Base-by-base conservation (phyloP, 2,888 invertebrate species). In the Didymodactylos carnosus region DNA sequence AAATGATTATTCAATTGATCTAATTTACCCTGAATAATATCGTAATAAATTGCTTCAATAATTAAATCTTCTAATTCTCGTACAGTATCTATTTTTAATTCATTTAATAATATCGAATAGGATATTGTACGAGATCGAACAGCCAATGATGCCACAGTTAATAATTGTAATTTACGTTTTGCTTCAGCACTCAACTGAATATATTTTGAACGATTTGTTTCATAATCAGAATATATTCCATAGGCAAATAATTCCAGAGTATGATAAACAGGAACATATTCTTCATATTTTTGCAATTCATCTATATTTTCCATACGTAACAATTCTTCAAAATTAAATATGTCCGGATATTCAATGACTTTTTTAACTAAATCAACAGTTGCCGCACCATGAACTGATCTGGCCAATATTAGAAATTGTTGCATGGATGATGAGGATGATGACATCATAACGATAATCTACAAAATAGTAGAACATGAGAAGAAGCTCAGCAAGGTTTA, bases 1-100 rank as follows among this genome's bases (percentile, higher is more conserved):
- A 95, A 86, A 77, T 90, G 89, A 78, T 91, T 90, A 83, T 93
- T 92, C 80, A 92, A 91, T 82, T 95, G 95, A 83, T 95, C 95
- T 77, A 97, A 85, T 84, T 94, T 95, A 4, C 94, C 94, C 78
- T 91, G 91, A 78, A 94, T 92, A 78, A 95, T 91, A 82, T 91
- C 91, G 77, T 93, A 91, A 86, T 95, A 95, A 80, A 95, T 91
- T 23, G 94, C 94, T 86, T 95, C 94, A 80, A 97, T 95, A 76
- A 95, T 94, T 73, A 95, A 87, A 85, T 95, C 95, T 84, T 97
- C 95, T 76, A 95, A 85, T 81, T 94, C 91, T 78, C 95, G 87
- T 5, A 94, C 90, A 86, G 93, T 92, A 79, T 89, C 89, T 70
- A 95, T 90, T 80, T 91, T 91, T 75, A 95, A 84, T 82, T 95